These are phyloP conservation scores for Glaucomys volans DNA, from an alignment of 2,113 vertebrate species.

Conservation along the genomic window DNA sequence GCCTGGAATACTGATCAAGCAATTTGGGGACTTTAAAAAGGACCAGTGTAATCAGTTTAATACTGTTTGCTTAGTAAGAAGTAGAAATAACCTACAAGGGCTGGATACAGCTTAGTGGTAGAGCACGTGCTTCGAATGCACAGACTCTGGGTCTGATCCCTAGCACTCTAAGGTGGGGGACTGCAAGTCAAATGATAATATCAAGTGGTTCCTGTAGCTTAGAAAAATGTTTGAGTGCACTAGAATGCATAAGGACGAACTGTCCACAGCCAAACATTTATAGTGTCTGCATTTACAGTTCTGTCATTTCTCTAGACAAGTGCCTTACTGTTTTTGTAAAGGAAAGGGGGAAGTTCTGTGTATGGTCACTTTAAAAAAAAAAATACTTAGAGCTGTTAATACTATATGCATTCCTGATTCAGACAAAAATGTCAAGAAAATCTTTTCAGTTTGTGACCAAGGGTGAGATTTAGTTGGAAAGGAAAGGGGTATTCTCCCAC, in stretches of 20 bases:
- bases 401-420: neutral
- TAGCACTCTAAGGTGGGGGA: too few species aligned
- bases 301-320: neutral
- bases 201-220: slow-evolving; percentile 17
- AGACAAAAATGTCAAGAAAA: slow-evolving; percentile 35
- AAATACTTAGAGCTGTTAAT: neutral
- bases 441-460: neutral
- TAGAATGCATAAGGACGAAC: neutral
- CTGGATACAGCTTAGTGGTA: neutral
- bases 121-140: neutral
- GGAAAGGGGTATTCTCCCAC: neutral
- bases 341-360: neutral
- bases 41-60: neutral
- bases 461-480: slow-evolving; percentile 29
- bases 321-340: slow-evolving; percentile 38
- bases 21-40: slow-evolving; percentile 24
- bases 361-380: neutral
- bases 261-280: neutral
- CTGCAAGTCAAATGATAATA: neutral
- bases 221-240: neutral
- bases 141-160: neutral
- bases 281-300: slow-evolving; percentile 23
- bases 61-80: slow-evolving; percentile 24
- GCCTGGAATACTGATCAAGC: neutral
- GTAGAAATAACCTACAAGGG: neutral